phyloP scores from a whole-genome alignment of 2,888 invertebrate genomes.

The Oscheius sp. region DNA sequence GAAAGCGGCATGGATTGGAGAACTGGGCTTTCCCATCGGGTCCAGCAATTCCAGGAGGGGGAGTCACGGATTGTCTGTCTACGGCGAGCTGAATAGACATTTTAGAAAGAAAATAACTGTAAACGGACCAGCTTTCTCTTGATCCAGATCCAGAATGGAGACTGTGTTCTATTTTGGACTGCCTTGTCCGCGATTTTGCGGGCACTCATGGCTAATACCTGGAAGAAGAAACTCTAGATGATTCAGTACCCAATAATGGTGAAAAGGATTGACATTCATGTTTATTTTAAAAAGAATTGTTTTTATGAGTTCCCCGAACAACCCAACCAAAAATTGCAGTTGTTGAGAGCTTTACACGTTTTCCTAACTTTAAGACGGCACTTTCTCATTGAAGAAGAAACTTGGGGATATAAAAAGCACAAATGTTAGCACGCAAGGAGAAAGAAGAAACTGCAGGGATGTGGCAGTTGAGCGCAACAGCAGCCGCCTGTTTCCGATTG shows the following conservation, averaged over 20 bases:
- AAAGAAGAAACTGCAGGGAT: background rate
- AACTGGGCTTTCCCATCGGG: conserved; percentile 68
- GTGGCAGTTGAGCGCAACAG: background rate
- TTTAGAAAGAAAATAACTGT: too few species aligned
- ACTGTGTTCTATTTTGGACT: conserved; percentile 66
- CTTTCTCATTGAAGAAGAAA: background rate
- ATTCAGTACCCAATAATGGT: background rate
- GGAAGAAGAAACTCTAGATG: background rate
- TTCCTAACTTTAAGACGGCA: background rate
- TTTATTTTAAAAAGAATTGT: too few species aligned
- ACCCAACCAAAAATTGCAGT: background rate
- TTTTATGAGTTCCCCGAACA: too few species aligned
- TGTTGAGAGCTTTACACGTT: too few species aligned
- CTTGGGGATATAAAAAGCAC: conserved; percentile 5
- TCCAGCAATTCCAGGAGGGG: conserved; percentile 64
- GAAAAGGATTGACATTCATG: too few species aligned
- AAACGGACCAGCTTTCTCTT: conserved; percentile 51
- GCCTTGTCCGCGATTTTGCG: conserved; percentile 66
- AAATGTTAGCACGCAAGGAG: background rate
- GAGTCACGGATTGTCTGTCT: conserved; percentile 62
- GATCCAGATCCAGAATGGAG: conserved; percentile 69
- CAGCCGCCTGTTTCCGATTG: background rate
- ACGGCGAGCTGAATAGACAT: conserved; percentile 48
- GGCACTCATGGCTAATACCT: conserved; percentile 29
- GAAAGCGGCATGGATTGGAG: conserved; percentile 66